Conservation (phyloP, 1,140 invertebrate genomes). For the Tigriopus japonicus region DNA sequence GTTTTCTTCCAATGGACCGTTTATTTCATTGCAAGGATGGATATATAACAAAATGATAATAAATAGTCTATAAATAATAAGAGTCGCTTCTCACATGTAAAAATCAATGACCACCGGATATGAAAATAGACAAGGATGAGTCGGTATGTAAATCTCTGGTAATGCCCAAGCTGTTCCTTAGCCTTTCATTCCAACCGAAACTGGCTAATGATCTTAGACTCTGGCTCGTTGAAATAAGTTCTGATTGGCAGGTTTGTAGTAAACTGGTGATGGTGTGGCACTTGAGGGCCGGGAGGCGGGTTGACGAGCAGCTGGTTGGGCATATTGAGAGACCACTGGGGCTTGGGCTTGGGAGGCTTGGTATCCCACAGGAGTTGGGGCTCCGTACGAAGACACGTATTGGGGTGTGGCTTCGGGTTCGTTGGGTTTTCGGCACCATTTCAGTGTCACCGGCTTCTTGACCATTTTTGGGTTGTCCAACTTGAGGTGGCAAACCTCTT, state of each 20-base stretch:
- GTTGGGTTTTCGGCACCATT: conserved; percentile 12
- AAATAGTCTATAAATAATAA: no score
- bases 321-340: neutral
- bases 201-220: no score
- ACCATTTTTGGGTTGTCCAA: conserved; percentile 4
- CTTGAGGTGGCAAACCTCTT: conserved; percentile 11
- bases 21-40: no score
- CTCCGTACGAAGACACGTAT: neutral
- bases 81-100: no score
- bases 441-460: conserved; percentile 6
- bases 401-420: neutral
- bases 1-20: no score
- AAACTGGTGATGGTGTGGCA: neutral
- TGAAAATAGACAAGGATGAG: no score
- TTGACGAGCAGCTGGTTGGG: neutral
- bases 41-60: no score
- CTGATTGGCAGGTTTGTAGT: neutral
- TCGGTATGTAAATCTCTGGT: no score
- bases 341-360: neutral
- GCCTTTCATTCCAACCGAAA: no score
- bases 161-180: no score
- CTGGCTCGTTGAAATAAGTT: no score
- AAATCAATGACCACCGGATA: no score
- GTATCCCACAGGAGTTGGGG: neutral
- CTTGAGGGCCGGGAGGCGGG: neutral